A percentile compares a stretch with the other conserved stretches of the same genome.
Conservation (phyloP, 2,113 vertebrate species). For the Chinchilla lanigera region DNA sequence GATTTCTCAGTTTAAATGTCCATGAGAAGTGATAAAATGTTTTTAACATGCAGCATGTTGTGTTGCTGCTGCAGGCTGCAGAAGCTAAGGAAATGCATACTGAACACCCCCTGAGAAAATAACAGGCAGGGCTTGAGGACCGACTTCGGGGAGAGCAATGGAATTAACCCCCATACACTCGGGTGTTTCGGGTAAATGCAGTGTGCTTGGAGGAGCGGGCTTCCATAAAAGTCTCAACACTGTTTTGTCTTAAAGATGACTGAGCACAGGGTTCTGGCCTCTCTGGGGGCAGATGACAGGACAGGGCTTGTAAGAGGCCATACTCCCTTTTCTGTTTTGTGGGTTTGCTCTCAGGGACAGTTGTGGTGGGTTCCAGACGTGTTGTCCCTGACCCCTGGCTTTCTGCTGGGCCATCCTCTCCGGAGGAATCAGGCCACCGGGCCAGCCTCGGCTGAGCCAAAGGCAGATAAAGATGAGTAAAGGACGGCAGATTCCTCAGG, state of each 20-base stretch:
- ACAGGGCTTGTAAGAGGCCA: neutral
- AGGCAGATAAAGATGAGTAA: neutral
- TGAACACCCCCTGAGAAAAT: neutral
- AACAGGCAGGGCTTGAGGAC: neutral
- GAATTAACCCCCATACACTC: neutral
- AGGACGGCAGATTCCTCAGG: conserved; percentile 59
- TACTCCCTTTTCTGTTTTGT: neutral
- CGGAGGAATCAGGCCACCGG: conserved; percentile 51
- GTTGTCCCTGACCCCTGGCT: neutral
- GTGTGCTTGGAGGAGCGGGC: neutral
- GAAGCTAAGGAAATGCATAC: neutral
- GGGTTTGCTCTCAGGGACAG: neutral
- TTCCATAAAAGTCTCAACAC: neutral
- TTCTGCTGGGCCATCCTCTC: conserved; percentile 41
- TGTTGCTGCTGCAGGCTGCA: neutral
- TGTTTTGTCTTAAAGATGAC: conserved; percentile 6
- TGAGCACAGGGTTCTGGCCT: neutral
- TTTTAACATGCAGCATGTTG: neutral
- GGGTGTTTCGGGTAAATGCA: neutral
- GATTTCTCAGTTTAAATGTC: neutral
- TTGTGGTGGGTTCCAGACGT: neutral
- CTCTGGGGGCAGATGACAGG: neutral
- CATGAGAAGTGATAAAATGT: neutral
- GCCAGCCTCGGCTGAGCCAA: conserved; percentile 19
- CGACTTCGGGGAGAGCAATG: neutral